Evolutionary conservation across 2,113 vertebrate species (phyloP).

Genomic region (Rynchops niger): DNA sequence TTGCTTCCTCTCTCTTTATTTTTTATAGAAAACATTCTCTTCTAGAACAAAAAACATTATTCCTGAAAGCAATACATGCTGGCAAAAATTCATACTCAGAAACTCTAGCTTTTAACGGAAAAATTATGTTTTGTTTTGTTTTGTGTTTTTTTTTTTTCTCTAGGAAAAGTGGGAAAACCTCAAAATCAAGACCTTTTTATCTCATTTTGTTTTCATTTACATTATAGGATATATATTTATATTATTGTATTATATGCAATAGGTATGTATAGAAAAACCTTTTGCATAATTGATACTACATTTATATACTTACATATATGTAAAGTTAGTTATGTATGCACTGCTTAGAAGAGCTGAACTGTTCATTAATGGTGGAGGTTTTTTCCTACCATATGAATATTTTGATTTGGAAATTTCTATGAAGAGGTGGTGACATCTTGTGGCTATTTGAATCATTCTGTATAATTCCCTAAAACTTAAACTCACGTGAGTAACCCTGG

Average conservation of each 20-base stretch:
- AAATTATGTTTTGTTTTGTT: not conserved
- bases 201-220: not conserved
- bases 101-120: not conserved
- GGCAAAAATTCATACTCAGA: not conserved
- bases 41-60: not conserved
- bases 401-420: not conserved
- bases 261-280: rapidly evolving
- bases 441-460: not conserved
- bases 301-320: not conserved
- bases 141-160: not conserved
- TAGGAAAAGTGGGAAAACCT: not conserved
- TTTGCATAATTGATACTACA: not conserved
- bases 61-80: not conserved
- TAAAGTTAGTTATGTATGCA: not conserved
- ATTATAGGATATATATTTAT: not conserved
- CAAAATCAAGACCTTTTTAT: not conserved
- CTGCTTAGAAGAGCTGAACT: not conserved
- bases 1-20: not conserved
- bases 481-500: rapidly evolving
- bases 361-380: not conserved
- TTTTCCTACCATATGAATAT: rapidly evolving
- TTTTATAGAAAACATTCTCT: not conserved
- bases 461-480: not conserved
- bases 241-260: not conserved
- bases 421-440: constrained; percentile 23